Evolutionary conservation across 1,140 invertebrate genomes (phyloP), one percentile per base, ranked within the genome.

Genomic region (Aphelenchoides avenae): DNA sequence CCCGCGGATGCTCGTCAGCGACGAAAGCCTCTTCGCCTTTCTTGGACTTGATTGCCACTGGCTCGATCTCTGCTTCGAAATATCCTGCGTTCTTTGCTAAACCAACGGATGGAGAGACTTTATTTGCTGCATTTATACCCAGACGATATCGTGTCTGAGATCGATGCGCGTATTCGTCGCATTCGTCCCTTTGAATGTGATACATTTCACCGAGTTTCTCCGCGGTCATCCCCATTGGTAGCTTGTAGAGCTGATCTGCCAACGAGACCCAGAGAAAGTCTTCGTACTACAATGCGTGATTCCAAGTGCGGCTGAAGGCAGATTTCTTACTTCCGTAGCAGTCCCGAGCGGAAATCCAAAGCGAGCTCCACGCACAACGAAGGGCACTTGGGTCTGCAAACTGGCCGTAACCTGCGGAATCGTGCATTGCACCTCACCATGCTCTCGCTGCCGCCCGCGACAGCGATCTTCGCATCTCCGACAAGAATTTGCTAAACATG

Each of bases 371-470:
- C 93, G 82, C 0, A 92, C 87, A 22, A 86, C 83, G 79, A 88
- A 94, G 0, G 94, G 94, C n/a, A 86, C 80, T 79, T 89, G 87
- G 24, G 87, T 92, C 93, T 98, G 97, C 76, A 87, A 95, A 72
- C 66, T 84, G 84, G 78, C 96, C 75, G 77, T 95, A 97, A n/a
- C n/a, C n/a, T n/a, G n/a, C n/a, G n/a, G n/a, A n/a, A n/a, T n/a
- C n/a, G n/a, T n/a, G n/a, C n/a, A 80, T 84, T 98, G 11, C 94
- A 94, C 18, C 96, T 96, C 1, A 90, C 94, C 91, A 96, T 95
- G 49, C 89, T 93, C 82, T 96, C 92, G 89, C 94, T 96, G 47
- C 94, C 94, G 61, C 92, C 94, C 52, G 92, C 93, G 37, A 93
- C 81, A 63, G 94, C 87, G 1, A 91, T 44, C 15, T 62, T 61